Base-by-base conservation (phyloP, 2,888 invertebrate species). In the Rhagonycha fulva region DNA sequence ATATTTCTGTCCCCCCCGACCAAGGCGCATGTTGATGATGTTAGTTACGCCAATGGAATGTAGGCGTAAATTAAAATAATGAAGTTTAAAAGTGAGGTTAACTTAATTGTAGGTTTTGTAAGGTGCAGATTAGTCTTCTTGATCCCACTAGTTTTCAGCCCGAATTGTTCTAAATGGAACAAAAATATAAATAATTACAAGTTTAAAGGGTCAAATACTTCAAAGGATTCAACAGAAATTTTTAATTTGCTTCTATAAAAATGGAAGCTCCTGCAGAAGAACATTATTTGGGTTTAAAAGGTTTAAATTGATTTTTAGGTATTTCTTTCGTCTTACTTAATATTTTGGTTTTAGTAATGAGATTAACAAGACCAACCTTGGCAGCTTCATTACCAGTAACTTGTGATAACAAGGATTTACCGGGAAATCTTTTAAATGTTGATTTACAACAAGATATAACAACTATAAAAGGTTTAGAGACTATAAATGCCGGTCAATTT, bases 291-390 rank as follows among this genome's bases (percentile, higher is more conserved):
- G 84, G 86, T 28, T 79, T 86, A 69, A 86, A 86, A 85, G 86
- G 86, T 86, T 70, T 28, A 24, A 66, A 10, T 32, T 66, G 0
- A 10, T 69, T 28, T 69, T 14, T 60, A 47, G 11, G 30, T 23
- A 26, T 62, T 30, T 26, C 24, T 72, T 69, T 71, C 69, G 4
- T 4, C 24, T 12, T 23, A 32, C 62, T 70, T 14, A 71, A 23
- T 14, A 67, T 66, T 70, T 71, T 68, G 70, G 66, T 84, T 86
- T 72, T 77, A 92, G 98, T 99, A 71, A 98, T 99, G 97, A 91
- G 98, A 81, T 90, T 99, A 79, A 98, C 98, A 1, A 93, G 96
- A 83, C 98, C 98, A 4, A 95, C 96, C 28, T 89, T 98, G 80
- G 94, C 95, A 77, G 94, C 94, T 83, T 94, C 95, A 10, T 90